Conservation (phyloP, 2,113 vertebrate species). For the Dicentrarchus labrax region DNA sequence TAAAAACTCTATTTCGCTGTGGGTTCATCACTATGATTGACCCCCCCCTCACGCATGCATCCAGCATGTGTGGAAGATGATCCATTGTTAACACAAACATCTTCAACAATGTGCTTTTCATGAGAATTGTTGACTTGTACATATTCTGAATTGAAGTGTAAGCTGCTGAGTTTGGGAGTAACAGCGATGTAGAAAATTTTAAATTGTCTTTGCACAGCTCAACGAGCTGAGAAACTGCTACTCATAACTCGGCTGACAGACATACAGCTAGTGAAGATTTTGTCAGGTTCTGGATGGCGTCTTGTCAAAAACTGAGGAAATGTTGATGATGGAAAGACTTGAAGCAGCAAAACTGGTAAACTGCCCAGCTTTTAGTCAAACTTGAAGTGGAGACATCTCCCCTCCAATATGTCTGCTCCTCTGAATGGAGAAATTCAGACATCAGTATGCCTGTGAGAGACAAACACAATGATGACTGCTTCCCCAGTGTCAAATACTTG, state of each 20-base stretch:
- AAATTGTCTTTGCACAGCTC: conserved; percentile 23
- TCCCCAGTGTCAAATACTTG: conserved; percentile 44
- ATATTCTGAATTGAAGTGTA: not conserved
- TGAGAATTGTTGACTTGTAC: not conserved
- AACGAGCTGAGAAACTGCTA: conserved; percentile 11
- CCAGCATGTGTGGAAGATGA: too few relatives aligned
- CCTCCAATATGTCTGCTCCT: not conserved
- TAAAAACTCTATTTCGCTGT: too few relatives aligned
- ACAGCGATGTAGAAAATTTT: not conserved
- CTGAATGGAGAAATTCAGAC: conserved; percentile 41
- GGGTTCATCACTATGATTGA: not conserved
- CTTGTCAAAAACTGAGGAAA: conserved; percentile 27
- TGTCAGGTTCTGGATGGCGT: conserved; percentile 17
- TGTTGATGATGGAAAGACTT: conserved; percentile 33
- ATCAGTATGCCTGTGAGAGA: conserved; percentile 47
- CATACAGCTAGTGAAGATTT: conserved; percentile 11
- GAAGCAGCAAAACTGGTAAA: conserved; percentile 34
- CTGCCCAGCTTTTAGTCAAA: conserved; percentile 12
- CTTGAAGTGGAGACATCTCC: not conserved
- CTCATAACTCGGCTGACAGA: conserved; percentile 35
- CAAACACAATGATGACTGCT: conserved; percentile 36
- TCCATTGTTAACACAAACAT: too few relatives aligned
- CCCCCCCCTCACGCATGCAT: not conserved
- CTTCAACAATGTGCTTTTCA: not conserved
- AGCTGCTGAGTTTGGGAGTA: not conserved